Base-by-base conservation (phyloP, 2,113 vertebrate genomes). In the Progne subis region DNA sequence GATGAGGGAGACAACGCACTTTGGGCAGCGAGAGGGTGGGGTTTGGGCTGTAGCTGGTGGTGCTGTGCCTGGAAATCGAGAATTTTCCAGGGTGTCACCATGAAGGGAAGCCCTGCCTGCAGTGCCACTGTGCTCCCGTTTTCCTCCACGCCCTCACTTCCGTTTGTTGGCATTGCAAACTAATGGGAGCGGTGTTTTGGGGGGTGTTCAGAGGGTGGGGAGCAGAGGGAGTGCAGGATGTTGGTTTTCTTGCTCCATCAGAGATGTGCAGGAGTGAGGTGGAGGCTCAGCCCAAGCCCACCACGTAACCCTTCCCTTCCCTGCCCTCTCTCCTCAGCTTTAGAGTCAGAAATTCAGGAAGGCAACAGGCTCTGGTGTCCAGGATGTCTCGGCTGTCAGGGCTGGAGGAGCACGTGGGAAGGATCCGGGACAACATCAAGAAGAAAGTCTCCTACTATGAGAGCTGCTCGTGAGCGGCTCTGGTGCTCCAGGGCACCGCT, bases 401-500 rank as follows among this genome's bases (percentile, higher is more conserved):
- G 39, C 97, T 99, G 49, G 98, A 99, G 53, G 83, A 92, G 52
- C 74, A 24, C 16, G 97, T 98, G 79, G 92, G 97, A 56, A 88
- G 70, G 21, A 98, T 99, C 92, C 95, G 98, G 10, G 79, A 89
- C 32, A 2, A 96, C 83, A 98, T 99, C 94, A 97, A 95, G 6
- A 69, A 68, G 3, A 97, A 65, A 43, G 98, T 96, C 15, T 0
- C 84, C 1, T 97, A 96, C 84, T 98, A 98, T 0, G 96, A 96
- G 90, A 98, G 96, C 91, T 98, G 98, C 94, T 97, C 97, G 56
- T 97, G 94, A 98, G 14, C 8, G 60, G 14, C 31, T 60, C 37
- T 41, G 0, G 11, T 0, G 8, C 43, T 10, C 31, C 26, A 3
- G 3, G 15, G 63, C 70, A 1, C 0, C 1, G 12, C 84, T 41